phyloP scores from a whole-genome alignment of 2,797 vertebrate genomes.

The Pyrocephalus nanus region DNA sequence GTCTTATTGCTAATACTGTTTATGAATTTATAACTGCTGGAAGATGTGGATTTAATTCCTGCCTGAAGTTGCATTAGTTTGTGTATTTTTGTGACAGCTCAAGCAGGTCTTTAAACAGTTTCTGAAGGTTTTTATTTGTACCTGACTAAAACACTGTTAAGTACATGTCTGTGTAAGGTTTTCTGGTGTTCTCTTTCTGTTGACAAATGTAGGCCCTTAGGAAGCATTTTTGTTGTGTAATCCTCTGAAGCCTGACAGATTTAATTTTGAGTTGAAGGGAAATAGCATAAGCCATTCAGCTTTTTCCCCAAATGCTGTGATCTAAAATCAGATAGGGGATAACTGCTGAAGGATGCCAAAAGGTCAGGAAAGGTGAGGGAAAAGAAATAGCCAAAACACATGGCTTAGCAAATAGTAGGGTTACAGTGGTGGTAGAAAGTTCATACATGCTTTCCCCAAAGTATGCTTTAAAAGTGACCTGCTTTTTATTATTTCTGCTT shows the following conservation, averaged over 20 bases:
- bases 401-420: not conserved
- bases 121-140: not conserved
- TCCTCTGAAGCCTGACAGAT: not conserved
- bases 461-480: not conserved
- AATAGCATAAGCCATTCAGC: not conserved
- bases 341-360: not conserved
- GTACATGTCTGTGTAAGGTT: not conserved
- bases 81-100: not conserved
- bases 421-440: not conserved
- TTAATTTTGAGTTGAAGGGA: not conserved
- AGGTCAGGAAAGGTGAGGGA: not conserved
- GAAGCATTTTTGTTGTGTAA: not conserved
- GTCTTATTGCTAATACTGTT: not conserved
- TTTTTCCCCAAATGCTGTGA: not conserved
- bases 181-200: not conserved
- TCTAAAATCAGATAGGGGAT: not conserved
- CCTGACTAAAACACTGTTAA: not conserved
- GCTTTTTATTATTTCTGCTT: not conserved
- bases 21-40: not conserved
- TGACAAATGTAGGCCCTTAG: not conserved
- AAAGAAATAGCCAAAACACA: not conserved
- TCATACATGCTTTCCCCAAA: not conserved
- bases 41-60: not conserved
- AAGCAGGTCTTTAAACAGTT: not conserved
- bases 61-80: not conserved